Evolutionary conservation across 2,113 vertebrate species (phyloP), one percentile per base, ranked within the genome.

Genomic region (Tyto alba): DNA sequence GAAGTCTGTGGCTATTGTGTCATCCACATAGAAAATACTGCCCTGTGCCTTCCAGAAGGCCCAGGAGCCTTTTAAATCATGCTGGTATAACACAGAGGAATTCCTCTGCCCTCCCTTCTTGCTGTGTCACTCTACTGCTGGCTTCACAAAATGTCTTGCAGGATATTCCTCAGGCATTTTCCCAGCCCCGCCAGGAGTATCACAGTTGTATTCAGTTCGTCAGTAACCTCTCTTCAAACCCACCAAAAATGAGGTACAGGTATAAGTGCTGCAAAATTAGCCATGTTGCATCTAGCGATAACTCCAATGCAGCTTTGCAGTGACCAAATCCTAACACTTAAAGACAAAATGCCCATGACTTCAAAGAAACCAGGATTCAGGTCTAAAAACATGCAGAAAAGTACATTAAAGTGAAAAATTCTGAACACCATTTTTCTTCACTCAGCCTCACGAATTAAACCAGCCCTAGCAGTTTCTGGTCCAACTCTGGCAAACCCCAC

Each of bases 211-310:
- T 25, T 73, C 52, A 20, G 40, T 14, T 67, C n/a, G 52, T 59
- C 9, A 41, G 40, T 26, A 22, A 52, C 12, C 14, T 48, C 34
- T 43, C 43, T 53, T 20, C 52, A 77, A 76, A 29, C 30, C 9
- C 57, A 34, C 30, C 34, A 38, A 21, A 80, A 81, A 43, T 4
- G 10, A 95, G 13, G 32, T 9, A 3, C 25, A 6, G 1, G 0
- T 7, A 9, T 0, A 77, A 27, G 5, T 43, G 26, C n/a, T 73
- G 32, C 27, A 57, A 47, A 76, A 45, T 63, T 16, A 87, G 16
- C 47, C 15, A 4, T 0, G 1, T 1, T 56, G 4, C 27, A n/a
- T 8, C 20, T 9, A 19, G n/a, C 1, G 0, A 47, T 43, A 38
- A 36, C 11, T 53, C 47, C 63, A 71, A 18, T 10, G 40, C 76